Evolutionary conservation across 2,797 vertebrate genomes (phyloP).

Genomic region (Thunnus albacares): DNA sequence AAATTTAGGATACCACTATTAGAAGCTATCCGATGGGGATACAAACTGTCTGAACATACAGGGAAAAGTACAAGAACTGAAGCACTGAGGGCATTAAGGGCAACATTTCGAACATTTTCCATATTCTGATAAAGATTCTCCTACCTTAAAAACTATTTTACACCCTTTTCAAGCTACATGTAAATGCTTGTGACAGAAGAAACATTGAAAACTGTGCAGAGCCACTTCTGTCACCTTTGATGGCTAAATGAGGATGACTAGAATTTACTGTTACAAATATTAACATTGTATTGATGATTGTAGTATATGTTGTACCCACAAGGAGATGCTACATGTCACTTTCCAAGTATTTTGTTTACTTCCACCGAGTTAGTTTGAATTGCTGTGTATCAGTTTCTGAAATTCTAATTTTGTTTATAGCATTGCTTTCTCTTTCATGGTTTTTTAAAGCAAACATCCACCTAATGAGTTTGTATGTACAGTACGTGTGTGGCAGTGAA

Average conservation of each 20-base stretch:
- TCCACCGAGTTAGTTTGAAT: background rate
- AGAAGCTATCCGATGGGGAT: constrained; percentile 7
- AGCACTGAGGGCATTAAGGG: background rate
- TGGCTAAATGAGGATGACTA: background rate
- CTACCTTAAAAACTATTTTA: background rate
- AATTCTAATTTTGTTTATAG: constrained; percentile 3
- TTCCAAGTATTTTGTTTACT: no score
- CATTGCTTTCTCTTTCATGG: constrained; percentile 41
- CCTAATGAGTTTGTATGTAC: constrained; percentile 49
- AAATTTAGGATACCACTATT: constrained; percentile 27
- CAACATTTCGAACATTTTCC: background rate
- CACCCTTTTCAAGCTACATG: background rate
- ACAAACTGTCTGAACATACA: constrained; percentile 10
- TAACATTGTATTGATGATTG: background rate
- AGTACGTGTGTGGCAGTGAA: constrained; percentile 54
- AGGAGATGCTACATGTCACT: constrained; percentile 5
- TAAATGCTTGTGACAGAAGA: no score
- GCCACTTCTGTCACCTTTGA: constrained; percentile 6
- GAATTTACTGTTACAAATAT: no score
- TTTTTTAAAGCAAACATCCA: constrained; percentile 57
- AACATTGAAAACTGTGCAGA: background rate
- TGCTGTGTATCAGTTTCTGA: background rate
- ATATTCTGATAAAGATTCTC: background rate
- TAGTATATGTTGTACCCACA: background rate
- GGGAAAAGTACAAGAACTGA: background rate